Base-by-base conservation (phyloP, 2,113 vertebrate genomes). In the Oenanthe melanoleuca region DNA sequence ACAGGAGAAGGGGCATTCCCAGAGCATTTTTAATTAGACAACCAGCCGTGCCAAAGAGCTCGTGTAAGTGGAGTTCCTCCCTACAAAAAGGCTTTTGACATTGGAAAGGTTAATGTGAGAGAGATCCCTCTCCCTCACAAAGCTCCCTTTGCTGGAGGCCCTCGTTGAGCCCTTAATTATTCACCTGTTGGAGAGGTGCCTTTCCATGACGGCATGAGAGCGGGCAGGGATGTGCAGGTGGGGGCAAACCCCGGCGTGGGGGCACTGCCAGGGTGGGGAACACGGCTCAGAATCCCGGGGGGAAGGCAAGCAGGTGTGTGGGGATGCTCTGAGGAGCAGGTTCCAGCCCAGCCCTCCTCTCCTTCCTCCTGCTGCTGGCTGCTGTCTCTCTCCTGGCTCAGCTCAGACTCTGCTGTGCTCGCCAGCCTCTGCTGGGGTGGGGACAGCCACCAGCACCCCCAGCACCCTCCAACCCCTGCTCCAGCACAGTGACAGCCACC, bases 131-230 rank as follows among this genome's bases (percentile, higher is more conserved):
- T 93, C 40, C 44, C 82, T 91, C 87, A 95, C 96, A 96, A 95
- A 95, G 93, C 84, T 91, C 56, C 64, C 93, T 96, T 96, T 93
- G 79, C 92, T 93, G 73, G 40, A 80, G 82, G 85, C 92, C 83
- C 49, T 23, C 34, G 31, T 78, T 67, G 74, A 95, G 89, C 87
- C 88, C 90, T 96, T 95, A 94, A 96, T 94, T 93, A 97, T 96
- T 96, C 93, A 96, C 95, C 95, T 96, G 95, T 93, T 95, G 95
- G 94, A 96, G 80, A 96, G 88, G 56, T 71, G 82, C 85, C 92
- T 96, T 97, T 95, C 93, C 85, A 93, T 86, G 59, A 91, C 33
- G 0, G 87, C 73, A 66, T n/a, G 45, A 63, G 83, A 69, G 14
- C 2, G 0, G 49, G 34, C 80, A 82, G 29, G 71, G 92, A 92